A percentile compares a stretch with the other conserved stretches of the same genome.
Conservation (phyloP, 2,797 vertebrate species). For the Bovichtus variegatus region DNA sequence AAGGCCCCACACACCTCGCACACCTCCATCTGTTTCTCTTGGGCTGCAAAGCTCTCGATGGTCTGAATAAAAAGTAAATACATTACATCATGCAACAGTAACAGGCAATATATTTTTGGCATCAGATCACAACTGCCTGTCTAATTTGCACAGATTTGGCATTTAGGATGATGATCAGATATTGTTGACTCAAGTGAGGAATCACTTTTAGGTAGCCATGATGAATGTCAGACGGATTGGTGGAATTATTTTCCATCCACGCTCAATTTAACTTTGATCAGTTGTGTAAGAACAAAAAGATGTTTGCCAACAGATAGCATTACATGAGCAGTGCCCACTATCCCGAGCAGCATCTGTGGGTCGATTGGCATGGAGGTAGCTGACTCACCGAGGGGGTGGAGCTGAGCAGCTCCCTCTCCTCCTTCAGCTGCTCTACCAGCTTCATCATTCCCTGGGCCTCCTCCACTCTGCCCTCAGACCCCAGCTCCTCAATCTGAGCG, state of each 20-base stretch:
- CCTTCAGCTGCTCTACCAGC: constrained; percentile 98
- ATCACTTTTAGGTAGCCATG: not conserved
- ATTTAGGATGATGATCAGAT: not conserved
- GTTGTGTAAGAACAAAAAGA: not conserved
- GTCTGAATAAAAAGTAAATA: constrained; percentile 83
- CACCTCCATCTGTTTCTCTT: constrained; percentile 99
- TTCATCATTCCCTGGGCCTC: constrained; percentile 99
- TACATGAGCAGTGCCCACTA: not conserved
- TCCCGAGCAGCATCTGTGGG: constrained; percentile 5
- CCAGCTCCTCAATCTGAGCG: constrained; percentile 95
- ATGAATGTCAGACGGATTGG: not conserved
- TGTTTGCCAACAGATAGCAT: not conserved
- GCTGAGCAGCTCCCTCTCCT: constrained; percentile 94
- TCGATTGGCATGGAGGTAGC: not conserved
- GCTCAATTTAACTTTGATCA: not conserved
- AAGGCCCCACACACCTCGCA: constrained; percentile 99
- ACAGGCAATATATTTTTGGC: not conserved
- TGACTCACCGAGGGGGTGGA: constrained; percentile 92
- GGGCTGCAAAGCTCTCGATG: constrained; percentile 98
- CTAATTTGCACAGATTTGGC: not conserved
- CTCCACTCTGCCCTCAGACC: constrained; percentile 97
- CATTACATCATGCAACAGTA: not conserved
- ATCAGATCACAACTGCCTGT: not conserved
- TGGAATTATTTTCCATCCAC: not conserved
- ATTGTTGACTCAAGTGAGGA: not conserved